phyloP scores from a whole-genome alignment of 2,888 invertebrate genomes.

The Salticus scenicus region DNA sequence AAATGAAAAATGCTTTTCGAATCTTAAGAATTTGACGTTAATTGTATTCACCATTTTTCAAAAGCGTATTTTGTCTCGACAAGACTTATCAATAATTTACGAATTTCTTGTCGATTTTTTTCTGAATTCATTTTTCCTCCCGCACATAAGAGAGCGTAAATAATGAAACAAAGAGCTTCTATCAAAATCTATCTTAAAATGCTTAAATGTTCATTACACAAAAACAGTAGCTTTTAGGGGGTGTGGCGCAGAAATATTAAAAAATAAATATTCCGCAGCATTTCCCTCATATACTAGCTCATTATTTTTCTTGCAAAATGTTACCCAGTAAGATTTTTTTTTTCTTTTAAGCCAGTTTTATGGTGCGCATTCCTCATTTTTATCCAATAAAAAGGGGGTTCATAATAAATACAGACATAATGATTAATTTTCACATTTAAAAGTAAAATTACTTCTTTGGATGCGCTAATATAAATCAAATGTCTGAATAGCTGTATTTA shows the following conservation, averaged over 20 bases:
- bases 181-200: slow-evolving; percentile 1
- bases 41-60: slow-evolving; percentile 68
- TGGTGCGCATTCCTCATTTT: too few species aligned
- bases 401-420: too few species aligned
- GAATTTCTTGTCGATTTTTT: slow-evolving; percentile 39
- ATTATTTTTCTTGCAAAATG: neutral
- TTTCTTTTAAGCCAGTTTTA: too few species aligned
- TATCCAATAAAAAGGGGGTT: too few species aligned
- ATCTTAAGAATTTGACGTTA: slow-evolving; percentile 49
- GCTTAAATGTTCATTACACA: slow-evolving; percentile 17
- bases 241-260: neutral
- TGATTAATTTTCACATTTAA: too few species aligned
- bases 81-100: slow-evolving; percentile 64
- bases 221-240: neutral
- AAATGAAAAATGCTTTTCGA: slow-evolving; percentile 24
- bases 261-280: neutral
- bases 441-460: too few species aligned
- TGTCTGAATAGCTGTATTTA: too few species aligned
- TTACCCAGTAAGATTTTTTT: too few species aligned
- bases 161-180: neutral
- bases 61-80: slow-evolving; percentile 22
- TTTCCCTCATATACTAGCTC: too few species aligned
- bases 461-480: too few species aligned
- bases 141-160: neutral
- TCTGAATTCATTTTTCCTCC: neutral